A percentile compares a stretch with the other conserved stretches of the same genome.
Evolutionary conservation across 2,797 vertebrate genomes (phyloP).

Genomic region (Cirrhinus mrigala): DNA sequence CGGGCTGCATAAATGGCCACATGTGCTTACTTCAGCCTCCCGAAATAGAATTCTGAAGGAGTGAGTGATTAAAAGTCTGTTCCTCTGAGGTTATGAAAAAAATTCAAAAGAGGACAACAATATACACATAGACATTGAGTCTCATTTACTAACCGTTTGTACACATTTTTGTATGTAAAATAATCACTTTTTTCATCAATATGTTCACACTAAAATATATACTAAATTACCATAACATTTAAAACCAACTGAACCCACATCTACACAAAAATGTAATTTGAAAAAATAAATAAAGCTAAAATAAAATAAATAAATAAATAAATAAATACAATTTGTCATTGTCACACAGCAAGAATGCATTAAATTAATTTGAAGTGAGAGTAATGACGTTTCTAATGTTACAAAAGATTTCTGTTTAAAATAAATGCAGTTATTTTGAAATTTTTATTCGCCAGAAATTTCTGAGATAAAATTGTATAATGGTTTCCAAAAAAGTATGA

Average conservation of each 20-base stretch:
- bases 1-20: background rate
- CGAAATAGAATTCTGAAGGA: conserved; percentile 28
- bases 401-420: background rate
- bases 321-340: background rate
- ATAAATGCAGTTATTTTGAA: background rate
- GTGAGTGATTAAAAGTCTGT: conserved; percentile 12
- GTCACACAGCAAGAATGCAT: background rate
- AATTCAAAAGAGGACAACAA: background rate
- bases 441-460: background rate
- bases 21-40: conserved; percentile 22
- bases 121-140: background rate
- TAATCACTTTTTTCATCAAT: background rate
- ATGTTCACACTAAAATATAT: background rate
- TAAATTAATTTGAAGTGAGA: background rate
- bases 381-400: background rate
- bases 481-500: background rate
- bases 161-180: background rate
- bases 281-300: too few species aligned
- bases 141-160: background rate
- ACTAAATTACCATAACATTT: background rate
- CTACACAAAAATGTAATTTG: background rate
- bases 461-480: background rate
- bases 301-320: too few species aligned
- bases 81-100: conserved; percentile 14
- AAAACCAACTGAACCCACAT: background rate